These are phyloP conservation scores for Myotis planiceps DNA, from an alignment of 2,797 vertebrate genomes.

Conservation along the genomic window DNA sequence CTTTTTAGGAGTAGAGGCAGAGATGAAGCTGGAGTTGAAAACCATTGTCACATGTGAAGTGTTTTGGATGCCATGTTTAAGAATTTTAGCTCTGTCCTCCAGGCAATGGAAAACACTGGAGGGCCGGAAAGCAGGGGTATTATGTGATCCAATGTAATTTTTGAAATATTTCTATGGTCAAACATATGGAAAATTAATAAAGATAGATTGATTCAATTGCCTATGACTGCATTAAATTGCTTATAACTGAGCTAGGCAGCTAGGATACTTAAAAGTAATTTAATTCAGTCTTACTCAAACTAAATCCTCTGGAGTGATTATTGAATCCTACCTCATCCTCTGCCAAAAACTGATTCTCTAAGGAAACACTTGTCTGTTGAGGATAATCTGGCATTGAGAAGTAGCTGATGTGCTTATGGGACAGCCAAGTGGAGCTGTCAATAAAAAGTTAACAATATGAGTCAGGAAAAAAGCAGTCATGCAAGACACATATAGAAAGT, in stretches of 20 bases:
- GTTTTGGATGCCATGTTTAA: neutral
- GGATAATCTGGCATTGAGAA: neutral
- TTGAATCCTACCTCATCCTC: neutral
- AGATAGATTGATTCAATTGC: slow-evolving; percentile 26
- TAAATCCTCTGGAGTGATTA: neutral
- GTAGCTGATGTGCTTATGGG: neutral
- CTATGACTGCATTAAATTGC: neutral
- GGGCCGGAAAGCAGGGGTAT: neutral
- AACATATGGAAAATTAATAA: neutral
- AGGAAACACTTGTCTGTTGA: neutral
- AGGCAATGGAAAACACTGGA: neutral
- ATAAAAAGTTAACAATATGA: neutral
- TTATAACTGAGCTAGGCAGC: neutral
- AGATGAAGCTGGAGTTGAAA: neutral
- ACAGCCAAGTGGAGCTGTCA: neutral
- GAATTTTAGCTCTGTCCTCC: neutral
- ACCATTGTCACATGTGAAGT: neutral
- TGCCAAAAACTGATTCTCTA: neutral
- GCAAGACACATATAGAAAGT: neutral
- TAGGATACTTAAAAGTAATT: slow-evolving; percentile 30
- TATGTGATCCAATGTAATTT: neutral
- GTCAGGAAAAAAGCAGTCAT: neutral
- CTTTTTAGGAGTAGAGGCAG: neutral
- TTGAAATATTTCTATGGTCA: neutral
- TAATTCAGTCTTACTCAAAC: slow-evolving; percentile 14